These are phyloP conservation scores for Zaprionus taronus DNA, from an alignment of 1,140 invertebrate genomes.

Conservation along the genomic window DNA sequence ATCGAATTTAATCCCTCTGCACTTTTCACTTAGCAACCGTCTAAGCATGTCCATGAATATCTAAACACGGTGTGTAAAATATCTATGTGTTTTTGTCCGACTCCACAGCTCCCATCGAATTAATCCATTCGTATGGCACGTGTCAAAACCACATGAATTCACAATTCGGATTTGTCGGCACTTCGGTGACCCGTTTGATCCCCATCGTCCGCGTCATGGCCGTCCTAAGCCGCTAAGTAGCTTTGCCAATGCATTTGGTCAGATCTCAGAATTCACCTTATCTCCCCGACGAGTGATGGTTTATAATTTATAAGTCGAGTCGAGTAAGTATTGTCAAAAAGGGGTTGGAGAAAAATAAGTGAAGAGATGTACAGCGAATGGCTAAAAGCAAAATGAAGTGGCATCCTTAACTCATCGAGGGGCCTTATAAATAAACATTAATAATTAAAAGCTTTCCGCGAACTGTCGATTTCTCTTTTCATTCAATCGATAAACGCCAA, in stretches of 20 bases:
- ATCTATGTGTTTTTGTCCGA: slow-evolving; percentile 16
- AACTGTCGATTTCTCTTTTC: slow-evolving; percentile 1
- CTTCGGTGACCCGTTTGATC: slow-evolving; percentile 20
- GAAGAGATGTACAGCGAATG: slow-evolving; percentile 8
- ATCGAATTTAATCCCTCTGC: background rate
- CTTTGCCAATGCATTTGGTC: slow-evolving; percentile 34
- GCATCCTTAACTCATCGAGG: background rate
- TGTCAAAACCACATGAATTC: slow-evolving; percentile 74
- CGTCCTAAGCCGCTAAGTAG: slow-evolving; percentile 66
- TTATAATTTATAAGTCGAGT: slow-evolving; percentile 55
- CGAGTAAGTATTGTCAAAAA: background rate
- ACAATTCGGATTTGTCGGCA: slow-evolving; percentile 72
- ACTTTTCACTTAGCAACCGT: background rate
- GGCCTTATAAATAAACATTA: slow-evolving; percentile 46
- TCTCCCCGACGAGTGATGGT: slow-evolving; percentile 10
- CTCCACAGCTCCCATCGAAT: slow-evolving; percentile 5
- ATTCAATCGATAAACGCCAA: background rate
- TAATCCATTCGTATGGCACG: slow-evolving; percentile 48
- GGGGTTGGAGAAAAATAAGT: background rate
- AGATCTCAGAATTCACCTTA: slow-evolving; percentile 1
- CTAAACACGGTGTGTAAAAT: slow-evolving; percentile 2
- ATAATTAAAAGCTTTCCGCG: slow-evolving; percentile 57
- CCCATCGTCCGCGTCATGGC: background rate
- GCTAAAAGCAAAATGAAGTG: slow-evolving; percentile 18
- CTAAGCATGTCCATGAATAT: background rate